A percentile compares a stretch with the other conserved stretches of the same genome.
Evolutionary conservation across 2,113 vertebrate genomes (phyloP).

Genomic region (Lates calcarifer): DNA sequence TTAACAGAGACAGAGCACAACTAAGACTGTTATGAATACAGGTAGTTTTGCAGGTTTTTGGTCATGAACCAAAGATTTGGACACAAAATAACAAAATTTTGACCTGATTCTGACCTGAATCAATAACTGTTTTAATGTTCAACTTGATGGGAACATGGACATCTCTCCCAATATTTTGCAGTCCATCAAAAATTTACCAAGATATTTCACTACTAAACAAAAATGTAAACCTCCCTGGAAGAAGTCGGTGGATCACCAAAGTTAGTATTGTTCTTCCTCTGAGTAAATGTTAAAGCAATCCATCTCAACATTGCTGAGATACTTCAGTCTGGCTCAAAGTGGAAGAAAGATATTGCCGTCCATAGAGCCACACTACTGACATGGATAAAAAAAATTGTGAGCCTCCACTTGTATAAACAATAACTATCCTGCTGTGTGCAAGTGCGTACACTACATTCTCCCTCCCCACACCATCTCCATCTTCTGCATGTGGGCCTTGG

Average conservation of each 20-base stretch:
- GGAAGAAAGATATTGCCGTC: not conserved
- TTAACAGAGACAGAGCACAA: not conserved
- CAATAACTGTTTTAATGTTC: not conserved
- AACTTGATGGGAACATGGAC: not conserved
- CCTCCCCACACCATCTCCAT: slow-evolving; percentile 90
- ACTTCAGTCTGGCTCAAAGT: not conserved
- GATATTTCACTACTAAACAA: not conserved
- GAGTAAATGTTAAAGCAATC: not conserved
- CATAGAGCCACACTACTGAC: not conserved
- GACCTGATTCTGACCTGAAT: not conserved
- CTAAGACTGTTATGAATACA: not conserved
- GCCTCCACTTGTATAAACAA: not conserved
- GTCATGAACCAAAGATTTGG: not conserved
- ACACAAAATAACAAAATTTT: not conserved
- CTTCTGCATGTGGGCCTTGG: slow-evolving; percentile 92
- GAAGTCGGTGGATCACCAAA: too few relatives aligned
- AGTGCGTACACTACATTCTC: slow-evolving; percentile 46
- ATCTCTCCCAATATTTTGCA: not conserved
- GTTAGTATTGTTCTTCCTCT: too few relatives aligned
- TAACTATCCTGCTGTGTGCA: not conserved
- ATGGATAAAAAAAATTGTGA: not conserved
- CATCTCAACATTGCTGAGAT: not conserved
- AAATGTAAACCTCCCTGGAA: not conserved
- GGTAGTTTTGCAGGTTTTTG: not conserved
- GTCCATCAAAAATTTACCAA: not conserved